Base-by-base conservation (phyloP, 2,797 vertebrate species). In the Tenualosa ilisha region DNA sequence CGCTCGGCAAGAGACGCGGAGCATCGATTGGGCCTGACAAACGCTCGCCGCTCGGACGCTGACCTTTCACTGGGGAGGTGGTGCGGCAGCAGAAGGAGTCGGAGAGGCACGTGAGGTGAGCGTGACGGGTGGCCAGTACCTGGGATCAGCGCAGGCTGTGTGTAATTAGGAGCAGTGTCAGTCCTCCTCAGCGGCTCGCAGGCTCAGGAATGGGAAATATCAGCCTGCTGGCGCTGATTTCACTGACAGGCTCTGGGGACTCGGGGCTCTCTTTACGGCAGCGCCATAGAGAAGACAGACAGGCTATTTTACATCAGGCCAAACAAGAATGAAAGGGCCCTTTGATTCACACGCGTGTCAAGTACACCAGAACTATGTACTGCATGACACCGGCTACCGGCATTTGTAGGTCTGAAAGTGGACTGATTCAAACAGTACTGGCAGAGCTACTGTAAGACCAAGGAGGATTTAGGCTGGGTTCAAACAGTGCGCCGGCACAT, bases 21-120 rank as follows among this genome's bases (percentile, higher is more conserved):
- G 88, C 90, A 96, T 96, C 93, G 96, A 97, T 97, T 96, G 94
- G 93, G 89, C 82, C 94, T 94, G 94, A 94, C 91, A 90, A 93
- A 94, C 89, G 93, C 89, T 86, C 88, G 40, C 87, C 83, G 90
- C 87, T 91, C 91, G 85, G 94, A 86, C 37, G 6, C 51, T 96
- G 95, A 97, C 95, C 95, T 96, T 96, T 95, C 63, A 79, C 17
- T 20, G 22, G 37, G 82, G 81, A 24, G 59, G 81, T 40, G 43
- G 24, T 13, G 65, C 0, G 6, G 68, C 2, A 17, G 31, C 4
- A 13, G 68, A 6, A 43, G 15, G 72, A 24, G 68, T 68, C 63
- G 37, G 26, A 83, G 24, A 81, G 49, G 22, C 46, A 53, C 72
- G 20, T 40, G 40, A 79, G 72, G 72, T 79, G 72, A 79, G 72